These are phyloP conservation scores for Molothrus aeneus DNA, from an alignment of 2,797 vertebrate genomes.

Conservation along the genomic window DNA sequence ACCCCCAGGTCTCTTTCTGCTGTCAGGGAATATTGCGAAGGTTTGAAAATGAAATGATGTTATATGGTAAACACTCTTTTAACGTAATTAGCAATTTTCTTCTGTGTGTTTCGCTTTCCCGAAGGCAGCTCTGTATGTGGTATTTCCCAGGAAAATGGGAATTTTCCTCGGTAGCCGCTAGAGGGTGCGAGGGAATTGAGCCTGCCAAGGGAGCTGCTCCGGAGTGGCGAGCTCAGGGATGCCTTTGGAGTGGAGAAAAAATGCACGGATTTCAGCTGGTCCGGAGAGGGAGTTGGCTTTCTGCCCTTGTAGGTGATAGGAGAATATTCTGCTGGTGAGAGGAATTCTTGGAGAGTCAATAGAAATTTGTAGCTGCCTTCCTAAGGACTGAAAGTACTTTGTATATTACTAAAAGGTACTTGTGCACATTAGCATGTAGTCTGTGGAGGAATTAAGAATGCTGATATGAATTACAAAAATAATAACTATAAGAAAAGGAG, in stretches of 20 bases:
- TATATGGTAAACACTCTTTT: background rate
- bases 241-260: background rate
- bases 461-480: background rate
- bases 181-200: background rate
- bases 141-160: background rate
- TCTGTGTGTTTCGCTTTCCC: background rate
- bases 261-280: background rate
- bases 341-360: background rate
- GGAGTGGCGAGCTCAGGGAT: background rate
- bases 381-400: background rate
- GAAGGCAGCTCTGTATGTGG: background rate
- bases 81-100: background rate
- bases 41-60: background rate
- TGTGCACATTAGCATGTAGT: rapidly evolving
- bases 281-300: background rate
- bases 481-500: background rate
- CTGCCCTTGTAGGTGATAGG: background rate
- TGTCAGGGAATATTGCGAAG: background rate
- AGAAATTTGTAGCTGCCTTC: background rate
- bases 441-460: background rate
- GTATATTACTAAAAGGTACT: background rate
- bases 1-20: background rate
- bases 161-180: background rate
- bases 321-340: background rate
- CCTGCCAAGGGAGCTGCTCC: background rate